Evolutionary conservation across 37 sponge, comb jelly and placozoan species (phyloP), one percentile per base, ranked within the genome.

Genomic region (Hormiphora californensis): DNA sequence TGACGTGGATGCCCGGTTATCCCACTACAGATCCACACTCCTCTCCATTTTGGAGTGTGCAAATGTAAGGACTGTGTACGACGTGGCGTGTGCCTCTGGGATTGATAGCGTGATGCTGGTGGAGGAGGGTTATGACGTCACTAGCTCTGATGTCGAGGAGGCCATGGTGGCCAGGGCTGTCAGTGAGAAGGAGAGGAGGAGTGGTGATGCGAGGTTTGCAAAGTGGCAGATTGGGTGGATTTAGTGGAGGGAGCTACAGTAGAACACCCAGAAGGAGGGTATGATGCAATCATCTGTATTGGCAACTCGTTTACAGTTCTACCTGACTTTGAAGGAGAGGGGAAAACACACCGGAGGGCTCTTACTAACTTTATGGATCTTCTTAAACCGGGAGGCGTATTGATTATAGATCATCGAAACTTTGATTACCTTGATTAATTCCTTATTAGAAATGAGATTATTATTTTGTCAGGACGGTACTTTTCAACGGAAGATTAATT

Each of bases 251-350:
- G 55, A 63, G 19, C 34, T 87, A 73, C 5, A 43, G 46, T 88
- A 17, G 39, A 8, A 23, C 51, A 44, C 37, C 88, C 88, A 17
- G 25, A 4, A 4, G 78, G 54, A 39, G 88, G 88, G 0, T 88
- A 61, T 22, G 88, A 88, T 69, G 88, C 88, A 21, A 43, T 88
- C 21, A 51, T 88, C 53, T 88, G 88, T 44, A 25, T 88, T 17
- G 88, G 88, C 12, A 88, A 88, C 61, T 69, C 78, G 3, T 88
- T 88, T 38, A 59, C 88, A 23, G 81, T 85, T 85, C 85, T 88
- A 3, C 88, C 73, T 27, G 88, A 88, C 59, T 30, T 55, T 43
- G 39, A 38, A 2, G 88, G 88, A 25, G 65, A 68, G 19, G 53
- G 85, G 37, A n/a, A 17, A 0, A n/a, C 40, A 15, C 88, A 88